phyloP scores from a whole-genome alignment of 2,888 invertebrate genomes.

The Blastobasis adustella region DNA sequence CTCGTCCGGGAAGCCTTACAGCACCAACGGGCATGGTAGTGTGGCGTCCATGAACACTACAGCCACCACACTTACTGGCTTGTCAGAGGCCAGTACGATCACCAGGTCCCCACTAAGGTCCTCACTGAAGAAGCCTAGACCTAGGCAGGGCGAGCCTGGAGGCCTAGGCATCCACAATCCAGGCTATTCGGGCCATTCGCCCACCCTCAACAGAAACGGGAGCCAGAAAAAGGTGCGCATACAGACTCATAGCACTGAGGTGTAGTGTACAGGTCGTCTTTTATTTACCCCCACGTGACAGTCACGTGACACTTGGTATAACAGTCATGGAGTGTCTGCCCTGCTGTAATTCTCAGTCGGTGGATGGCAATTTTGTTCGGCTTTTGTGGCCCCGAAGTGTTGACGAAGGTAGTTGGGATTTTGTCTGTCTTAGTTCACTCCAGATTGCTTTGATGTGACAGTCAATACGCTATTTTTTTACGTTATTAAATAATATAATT shows the following conservation, averaged over 20 bases:
- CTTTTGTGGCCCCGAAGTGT: too few species aligned
- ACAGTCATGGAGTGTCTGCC: too few species aligned
- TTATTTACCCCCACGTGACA: too few species aligned
- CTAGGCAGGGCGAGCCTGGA: constrained; percentile 60
- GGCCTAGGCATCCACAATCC: constrained; percentile 91
- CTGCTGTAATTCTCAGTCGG: too few species aligned
- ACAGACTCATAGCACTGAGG: constrained; percentile 93
- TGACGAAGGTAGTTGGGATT: too few species aligned
- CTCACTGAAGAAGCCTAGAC: constrained; percentile 87
- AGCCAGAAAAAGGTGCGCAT: constrained; percentile 94
- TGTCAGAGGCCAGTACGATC: constrained; percentile 67
- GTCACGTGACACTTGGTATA: too few species aligned
- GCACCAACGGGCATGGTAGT: constrained; percentile 78
- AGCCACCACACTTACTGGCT: constrained; percentile 77
- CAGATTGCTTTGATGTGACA: too few species aligned
- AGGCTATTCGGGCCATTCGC: constrained; percentile 87
- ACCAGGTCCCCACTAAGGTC: constrained; percentile 76
- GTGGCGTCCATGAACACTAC: constrained; percentile 84
- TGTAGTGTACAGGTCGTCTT: constrained; percentile 48
- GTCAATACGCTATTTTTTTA: too few species aligned
- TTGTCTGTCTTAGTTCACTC: too few species aligned
- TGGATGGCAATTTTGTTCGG: too few species aligned
- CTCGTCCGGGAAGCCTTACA: constrained; percentile 89
- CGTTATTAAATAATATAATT: too few species aligned
- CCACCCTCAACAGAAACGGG: constrained; percentile 87